A percentile compares a stretch with the other conserved stretches of the same genome.
phyloP scores from a whole-genome alignment of 2,797 vertebrate genomes.

The Furcifer pardalis region DNA sequence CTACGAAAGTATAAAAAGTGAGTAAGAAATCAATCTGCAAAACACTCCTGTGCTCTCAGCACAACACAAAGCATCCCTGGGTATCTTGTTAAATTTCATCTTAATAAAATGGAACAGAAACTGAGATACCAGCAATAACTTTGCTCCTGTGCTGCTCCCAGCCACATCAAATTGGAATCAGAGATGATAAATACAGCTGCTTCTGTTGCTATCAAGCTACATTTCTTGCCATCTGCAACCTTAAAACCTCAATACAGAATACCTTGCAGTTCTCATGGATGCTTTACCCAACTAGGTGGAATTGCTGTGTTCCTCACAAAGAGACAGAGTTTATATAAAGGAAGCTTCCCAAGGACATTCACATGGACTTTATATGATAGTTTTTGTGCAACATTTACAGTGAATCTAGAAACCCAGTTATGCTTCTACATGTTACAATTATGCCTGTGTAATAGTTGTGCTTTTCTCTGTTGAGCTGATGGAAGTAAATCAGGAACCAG shows the following conservation, averaged over 20 bases:
- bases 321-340: neutral
- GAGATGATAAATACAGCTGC: constrained; percentile 56
- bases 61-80: constrained; percentile 39
- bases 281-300: neutral
- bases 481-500: neutral
- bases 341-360: neutral
- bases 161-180: constrained; percentile 29
- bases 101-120: neutral
- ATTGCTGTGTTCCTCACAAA: constrained; percentile 9
- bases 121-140: constrained; percentile 24
- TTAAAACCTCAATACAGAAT: constrained; percentile 5
- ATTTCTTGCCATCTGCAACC: constrained; percentile 29
- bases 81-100: constrained; percentile 31
- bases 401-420: neutral
- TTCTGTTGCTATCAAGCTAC: neutral
- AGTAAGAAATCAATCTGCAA: constrained; percentile 32
- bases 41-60: constrained; percentile 19
- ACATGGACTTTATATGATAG: neutral
- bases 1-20: constrained; percentile 6
- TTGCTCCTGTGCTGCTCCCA: constrained; percentile 20
- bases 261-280: neutral
- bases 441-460: neutral
- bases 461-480: neutral
- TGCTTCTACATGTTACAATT: neutral
- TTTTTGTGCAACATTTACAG: neutral